Conservation (phyloP, 2,888 invertebrate genomes). For the Stenodera caucasica region DNA sequence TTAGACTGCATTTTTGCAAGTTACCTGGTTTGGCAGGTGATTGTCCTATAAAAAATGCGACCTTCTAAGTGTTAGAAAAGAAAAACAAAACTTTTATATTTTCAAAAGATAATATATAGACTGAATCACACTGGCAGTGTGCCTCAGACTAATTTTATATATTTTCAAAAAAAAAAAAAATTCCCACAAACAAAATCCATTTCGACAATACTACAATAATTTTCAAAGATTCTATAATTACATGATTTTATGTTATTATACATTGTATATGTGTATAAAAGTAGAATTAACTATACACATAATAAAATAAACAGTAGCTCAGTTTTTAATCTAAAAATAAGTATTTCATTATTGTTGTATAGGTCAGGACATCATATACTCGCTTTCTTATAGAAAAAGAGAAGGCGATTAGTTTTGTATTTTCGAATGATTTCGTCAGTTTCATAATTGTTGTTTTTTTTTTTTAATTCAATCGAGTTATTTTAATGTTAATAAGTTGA, state of each 20-base stretch:
- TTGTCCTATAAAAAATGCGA: conserved; percentile 21
- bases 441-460: no score
- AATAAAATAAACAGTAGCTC: neutral
- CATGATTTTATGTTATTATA: neutral
- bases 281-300: neutral
- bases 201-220: neutral
- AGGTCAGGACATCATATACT: conserved; percentile 24
- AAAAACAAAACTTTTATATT: neutral
- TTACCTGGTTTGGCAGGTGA: conserved; percentile 14
- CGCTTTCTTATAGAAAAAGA: neutral
- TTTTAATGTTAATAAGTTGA: neutral
- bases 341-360: conserved; percentile 20
- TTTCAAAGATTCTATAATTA: neutral
- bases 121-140: conserved; percentile 4
- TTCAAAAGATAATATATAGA: neutral
- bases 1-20: conserved; percentile 4
- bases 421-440: neutral
- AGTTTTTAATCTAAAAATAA: conserved; percentile 21
- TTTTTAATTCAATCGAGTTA: no score
- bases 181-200: neutral
- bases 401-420: neutral
- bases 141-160: conserved; percentile 5
- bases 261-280: neutral
- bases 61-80: conserved; percentile 12
- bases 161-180: no score